phyloP scores from a whole-genome alignment of 2,888 invertebrate genomes.

The Tiliacea citrago region DNA sequence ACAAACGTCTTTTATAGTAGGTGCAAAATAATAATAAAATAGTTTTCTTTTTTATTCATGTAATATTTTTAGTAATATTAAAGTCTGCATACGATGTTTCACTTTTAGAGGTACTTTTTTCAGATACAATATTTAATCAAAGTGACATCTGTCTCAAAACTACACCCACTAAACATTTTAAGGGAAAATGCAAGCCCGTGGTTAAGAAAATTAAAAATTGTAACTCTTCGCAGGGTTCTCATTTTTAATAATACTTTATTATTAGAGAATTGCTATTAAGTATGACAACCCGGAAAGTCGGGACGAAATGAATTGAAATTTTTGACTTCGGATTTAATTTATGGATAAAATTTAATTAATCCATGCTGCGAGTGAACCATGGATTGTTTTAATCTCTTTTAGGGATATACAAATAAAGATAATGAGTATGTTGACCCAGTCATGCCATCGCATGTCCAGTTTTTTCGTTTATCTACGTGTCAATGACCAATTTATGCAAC shows the following conservation, averaged over 20 bases:
- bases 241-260: constrained; percentile 3
- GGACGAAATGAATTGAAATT: neutral
- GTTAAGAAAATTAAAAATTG: constrained; percentile 22
- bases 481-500: no score
- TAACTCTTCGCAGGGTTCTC: neutral
- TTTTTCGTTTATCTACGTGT: no score
- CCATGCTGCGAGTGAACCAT: neutral
- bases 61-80: no score
- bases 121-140: neutral
- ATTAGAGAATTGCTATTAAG: neutral
- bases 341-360: neutral
- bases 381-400: neutral
- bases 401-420: neutral
- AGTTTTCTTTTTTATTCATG: no score
- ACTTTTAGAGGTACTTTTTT: no score
- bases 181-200: constrained; percentile 4
- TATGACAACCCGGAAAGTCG: neutral
- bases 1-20: no score
- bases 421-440: no score
- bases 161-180: neutral
- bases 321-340: neutral
- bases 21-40: neutral
- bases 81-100: no score
- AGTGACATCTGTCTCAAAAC: constrained; percentile 6
- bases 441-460: no score